A percentile compares a stretch with the other conserved stretches of the same genome.
These are phyloP conservation scores for Punctoribates punctum DNA, from an alignment of 2,888 invertebrate genomes.

Conservation along the genomic window DNA sequence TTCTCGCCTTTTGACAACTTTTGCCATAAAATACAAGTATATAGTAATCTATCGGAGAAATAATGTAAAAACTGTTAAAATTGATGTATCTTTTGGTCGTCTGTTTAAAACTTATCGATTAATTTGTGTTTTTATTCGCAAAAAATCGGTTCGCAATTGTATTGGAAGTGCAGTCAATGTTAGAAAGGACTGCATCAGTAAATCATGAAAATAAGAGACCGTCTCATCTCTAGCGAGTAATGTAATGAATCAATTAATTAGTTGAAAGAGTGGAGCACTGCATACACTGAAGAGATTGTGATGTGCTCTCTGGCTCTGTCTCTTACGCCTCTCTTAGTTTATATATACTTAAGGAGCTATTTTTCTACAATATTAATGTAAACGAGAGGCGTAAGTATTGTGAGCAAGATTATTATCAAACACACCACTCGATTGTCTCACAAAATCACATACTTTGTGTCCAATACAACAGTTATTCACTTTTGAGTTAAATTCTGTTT, in stretches of 20 bases:
- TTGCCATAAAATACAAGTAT: background rate
- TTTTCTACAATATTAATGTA: constrained; percentile 33
- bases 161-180: background rate
- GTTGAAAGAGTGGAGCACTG: constrained; percentile 12
- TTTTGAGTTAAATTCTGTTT: background rate
- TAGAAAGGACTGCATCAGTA: background rate
- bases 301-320: background rate
- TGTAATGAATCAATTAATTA: constrained; percentile 37
- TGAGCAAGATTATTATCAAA: too few species aligned
- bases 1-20: background rate
- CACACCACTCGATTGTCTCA: too few species aligned
- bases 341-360: constrained; percentile 24
- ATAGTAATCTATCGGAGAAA: background rate
- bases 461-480: background rate
- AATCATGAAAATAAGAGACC: constrained; percentile 5
- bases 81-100: background rate
- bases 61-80: background rate
- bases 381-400: constrained; percentile 5
- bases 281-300: background rate
- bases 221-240: constrained; percentile 15
- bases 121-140: background rate
- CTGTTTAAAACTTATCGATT: constrained; percentile 10
- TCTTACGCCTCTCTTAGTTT: constrained; percentile 15
- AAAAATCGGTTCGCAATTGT: constrained; percentile 20
- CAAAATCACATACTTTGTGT: background rate